Evolutionary conservation across 2,113 vertebrate species (phyloP).

Genomic region (Eublepharis macularius): DNA sequence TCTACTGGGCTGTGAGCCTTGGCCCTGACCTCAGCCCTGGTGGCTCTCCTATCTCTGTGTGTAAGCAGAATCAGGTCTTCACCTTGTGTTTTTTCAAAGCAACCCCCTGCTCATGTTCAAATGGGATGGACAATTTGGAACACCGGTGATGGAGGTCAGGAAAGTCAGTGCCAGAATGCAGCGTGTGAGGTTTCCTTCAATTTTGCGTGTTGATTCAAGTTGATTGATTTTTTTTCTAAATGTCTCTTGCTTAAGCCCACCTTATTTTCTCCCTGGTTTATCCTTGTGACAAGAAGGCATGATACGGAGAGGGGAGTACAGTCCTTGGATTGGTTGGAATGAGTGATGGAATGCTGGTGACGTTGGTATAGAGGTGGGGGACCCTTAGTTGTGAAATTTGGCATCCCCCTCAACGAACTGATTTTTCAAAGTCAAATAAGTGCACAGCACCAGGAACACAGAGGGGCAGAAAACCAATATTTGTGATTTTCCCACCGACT

Average conservation of each 20-base stretch:
- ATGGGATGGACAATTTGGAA: no score
- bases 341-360: background rate
- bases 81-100: no score
- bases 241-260: background rate
- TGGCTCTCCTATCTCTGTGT: no score
- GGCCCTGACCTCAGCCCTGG: no score
- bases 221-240: background rate
- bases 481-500: constrained; percentile 40
- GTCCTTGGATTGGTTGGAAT: background rate
- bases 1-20: no score
- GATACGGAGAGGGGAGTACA: background rate
- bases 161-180: background rate
- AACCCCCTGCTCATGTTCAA: no score
- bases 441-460: no score
- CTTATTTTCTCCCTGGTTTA: background rate
- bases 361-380: rapidly evolving
- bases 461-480: constrained; percentile 49
- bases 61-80: no score
- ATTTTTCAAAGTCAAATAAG: background rate
- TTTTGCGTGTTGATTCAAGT: background rate
- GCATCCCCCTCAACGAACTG: background rate
- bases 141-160: background rate
- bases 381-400: background rate
- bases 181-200: background rate
- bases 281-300: background rate